Base-by-base conservation (phyloP, 2,113 vertebrate species). In the Bos javanicus region DNA sequence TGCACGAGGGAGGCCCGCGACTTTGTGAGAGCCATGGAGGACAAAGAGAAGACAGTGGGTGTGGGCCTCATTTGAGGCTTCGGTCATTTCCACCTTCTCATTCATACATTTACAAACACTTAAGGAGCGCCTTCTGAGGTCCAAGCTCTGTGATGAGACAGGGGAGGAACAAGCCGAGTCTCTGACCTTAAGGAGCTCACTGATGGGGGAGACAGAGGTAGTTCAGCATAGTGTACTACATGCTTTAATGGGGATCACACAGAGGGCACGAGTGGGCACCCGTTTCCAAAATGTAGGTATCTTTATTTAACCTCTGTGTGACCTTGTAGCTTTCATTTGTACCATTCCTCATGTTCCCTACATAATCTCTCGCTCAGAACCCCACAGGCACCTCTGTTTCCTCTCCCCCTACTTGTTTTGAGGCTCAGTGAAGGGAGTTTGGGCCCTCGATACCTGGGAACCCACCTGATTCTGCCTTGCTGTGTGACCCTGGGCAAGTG, bases 21-120 rank as follows among this genome's bases (percentile, higher is more conserved):
- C 95, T 99, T 99, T 10, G 97, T 99, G 96, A 98, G 83, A 94
- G 99, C 99, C 3, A 97, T 99, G 96, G 99, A 99, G 36, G 98
- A 97, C 33, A 97, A 98, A 91, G 98, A 99, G 98, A 99, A 89
- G 99, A 97, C 96, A 88, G 98, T 97, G 82, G 96, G 95, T 94
- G 67, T 52, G 36, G 50, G 64, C 94, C 89, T 92, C n/a, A 0
- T 3, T 7, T 1, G 74, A 48, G 88, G 95, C 48, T 13, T 54
- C 4, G 0, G 17, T 78, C 60, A 1, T 36, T 30, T 39, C 33
- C 59, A 16, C 26, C 0, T 36, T 23, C 12, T 52, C 62, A 12
- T 30, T 23, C 50, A 3, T 2, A 12, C 11, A 2, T 33, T 81
- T 28, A 33, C 25, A 28, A 14, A 78, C 43, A 39, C 14, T 52